Evolutionary conservation across 2,797 vertebrate genomes (phyloP).

Genomic region (Buceros bicornis): DNA sequence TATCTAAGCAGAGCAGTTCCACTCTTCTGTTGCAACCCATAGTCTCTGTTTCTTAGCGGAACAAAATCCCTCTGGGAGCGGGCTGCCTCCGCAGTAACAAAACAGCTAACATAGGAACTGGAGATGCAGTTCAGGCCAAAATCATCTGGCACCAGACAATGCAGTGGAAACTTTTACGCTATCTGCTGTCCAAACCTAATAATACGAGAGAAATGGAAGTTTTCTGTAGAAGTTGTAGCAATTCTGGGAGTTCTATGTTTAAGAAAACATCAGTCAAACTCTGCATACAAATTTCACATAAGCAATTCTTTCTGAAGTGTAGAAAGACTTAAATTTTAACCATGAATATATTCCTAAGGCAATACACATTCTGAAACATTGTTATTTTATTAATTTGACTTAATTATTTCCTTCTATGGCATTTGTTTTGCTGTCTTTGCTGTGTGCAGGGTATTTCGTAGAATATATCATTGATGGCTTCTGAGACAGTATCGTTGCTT

Average conservation of each 20-base stretch:
- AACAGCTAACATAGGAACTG: accelerated
- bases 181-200: background rate
- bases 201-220: accelerated
- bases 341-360: background rate
- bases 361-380: background rate
- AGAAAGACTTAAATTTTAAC: background rate
- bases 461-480: background rate
- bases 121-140: background rate
- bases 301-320: background rate
- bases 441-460: background rate
- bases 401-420: background rate
- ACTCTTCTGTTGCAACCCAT: background rate
- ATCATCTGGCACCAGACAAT: background rate
- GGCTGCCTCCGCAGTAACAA: accelerated
- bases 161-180: background rate
- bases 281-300: background rate
- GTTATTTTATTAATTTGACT: background rate
- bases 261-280: background rate
- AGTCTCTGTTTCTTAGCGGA: accelerated
- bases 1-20: background rate
- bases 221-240: background rate
- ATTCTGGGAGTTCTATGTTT: background rate
- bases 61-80: too few relatives aligned
- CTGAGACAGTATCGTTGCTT: background rate
- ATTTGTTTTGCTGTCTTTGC: background rate